A percentile compares a stretch with the other conserved stretches of the same genome.
These are phyloP conservation scores for Eupithecia subfuscata DNA, from an alignment of 2,888 invertebrate species.

Conservation along the genomic window DNA sequence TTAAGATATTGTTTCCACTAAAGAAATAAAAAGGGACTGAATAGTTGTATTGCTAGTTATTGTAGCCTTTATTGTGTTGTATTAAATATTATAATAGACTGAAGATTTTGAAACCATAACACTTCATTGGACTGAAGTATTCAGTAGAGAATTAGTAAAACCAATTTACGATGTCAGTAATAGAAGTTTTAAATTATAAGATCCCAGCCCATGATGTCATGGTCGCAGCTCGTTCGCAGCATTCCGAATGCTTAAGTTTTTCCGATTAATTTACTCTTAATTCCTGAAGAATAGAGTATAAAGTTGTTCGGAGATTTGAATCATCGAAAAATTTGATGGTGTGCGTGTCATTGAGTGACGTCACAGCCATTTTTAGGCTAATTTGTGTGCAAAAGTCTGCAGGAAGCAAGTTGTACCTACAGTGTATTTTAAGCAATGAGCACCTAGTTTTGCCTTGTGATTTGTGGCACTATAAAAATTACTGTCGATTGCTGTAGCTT, in stretches of 20 bases:
- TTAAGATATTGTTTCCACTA: background rate
- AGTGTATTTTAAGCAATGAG: conserved; percentile 29
- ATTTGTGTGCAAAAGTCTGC: conserved; percentile 36
- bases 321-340: conserved; percentile 35
- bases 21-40: background rate
- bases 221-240: conserved; percentile 36
- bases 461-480: background rate
- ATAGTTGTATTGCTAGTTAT: background rate
- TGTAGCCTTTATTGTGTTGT: background rate
- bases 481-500: conserved; percentile 18
- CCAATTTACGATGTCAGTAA: conserved; percentile 30
- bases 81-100: background rate
- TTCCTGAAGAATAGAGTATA: conserved; percentile 29
- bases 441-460: conserved; percentile 20
- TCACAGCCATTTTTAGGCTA: conserved; percentile 38
- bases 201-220: conserved; percentile 44
- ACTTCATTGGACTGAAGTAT: conserved; percentile 4
- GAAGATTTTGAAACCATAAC: background rate
- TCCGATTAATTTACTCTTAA: conserved; percentile 30
- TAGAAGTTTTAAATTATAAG: conserved; percentile 34
- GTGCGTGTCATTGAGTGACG: conserved; percentile 44
- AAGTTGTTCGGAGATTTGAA: conserved; percentile 36
- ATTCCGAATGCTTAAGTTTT: conserved; percentile 36
- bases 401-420: conserved; percentile 29
- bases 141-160: conserved; percentile 11